These are phyloP conservation scores for Phoeniculus purpureus DNA, from an alignment of 2,797 vertebrate genomes.

Conservation along the genomic window DNA sequence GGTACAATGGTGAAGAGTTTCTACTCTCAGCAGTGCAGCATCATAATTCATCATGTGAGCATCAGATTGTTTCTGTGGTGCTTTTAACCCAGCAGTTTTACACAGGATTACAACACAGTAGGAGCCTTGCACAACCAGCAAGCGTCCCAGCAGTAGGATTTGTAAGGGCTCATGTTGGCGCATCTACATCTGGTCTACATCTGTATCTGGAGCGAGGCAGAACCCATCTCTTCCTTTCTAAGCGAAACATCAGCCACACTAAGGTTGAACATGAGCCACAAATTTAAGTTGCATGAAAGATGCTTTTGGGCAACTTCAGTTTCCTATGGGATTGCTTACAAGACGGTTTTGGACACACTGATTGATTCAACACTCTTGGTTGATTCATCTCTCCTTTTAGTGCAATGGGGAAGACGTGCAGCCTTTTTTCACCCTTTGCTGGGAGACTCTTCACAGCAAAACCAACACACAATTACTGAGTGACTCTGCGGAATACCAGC, in stretches of 20 bases:
- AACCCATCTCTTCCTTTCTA: not conserved
- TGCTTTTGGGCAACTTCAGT: not conserved
- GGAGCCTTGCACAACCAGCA: not conserved
- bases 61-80: not conserved
- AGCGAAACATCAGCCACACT: not conserved
- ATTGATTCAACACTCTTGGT: too few relatives aligned
- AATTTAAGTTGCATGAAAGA: not conserved
- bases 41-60: not conserved
- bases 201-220: not conserved
- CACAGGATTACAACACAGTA: not conserved
- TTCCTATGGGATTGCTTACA: not conserved
- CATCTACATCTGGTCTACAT: not conserved
- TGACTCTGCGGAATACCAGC: not conserved
- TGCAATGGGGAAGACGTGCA: not conserved
- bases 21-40: not conserved
- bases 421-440: not conserved
- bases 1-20: not conserved
- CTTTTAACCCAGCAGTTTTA: not conserved
- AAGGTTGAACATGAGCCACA: not conserved
- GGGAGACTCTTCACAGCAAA: not conserved
- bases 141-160: not conserved
- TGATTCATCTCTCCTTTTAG: not conserved
- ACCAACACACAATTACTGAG: not conserved
- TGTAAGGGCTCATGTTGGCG: rapidly evolving
- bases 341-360: not conserved